Percentiles rank a stretch among this genome's conserved stretches.
Conservation (phyloP, 2,113 vertebrate species). For the Isichthys henryi region DNA sequence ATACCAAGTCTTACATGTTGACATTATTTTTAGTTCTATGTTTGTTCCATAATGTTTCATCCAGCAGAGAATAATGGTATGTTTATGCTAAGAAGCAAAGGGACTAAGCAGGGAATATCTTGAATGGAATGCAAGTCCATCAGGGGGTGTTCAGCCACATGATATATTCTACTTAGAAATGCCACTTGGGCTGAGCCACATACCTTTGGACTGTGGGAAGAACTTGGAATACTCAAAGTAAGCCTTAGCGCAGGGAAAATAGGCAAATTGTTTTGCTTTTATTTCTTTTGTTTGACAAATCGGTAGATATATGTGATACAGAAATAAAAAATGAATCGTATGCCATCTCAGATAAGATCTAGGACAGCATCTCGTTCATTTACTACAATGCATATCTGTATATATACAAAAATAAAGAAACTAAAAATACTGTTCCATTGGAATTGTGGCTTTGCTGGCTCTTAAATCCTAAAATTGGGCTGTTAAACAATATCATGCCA, state of each 20-base stretch:
- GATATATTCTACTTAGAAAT: neutral
- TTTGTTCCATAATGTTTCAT: neutral
- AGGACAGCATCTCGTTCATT: neutral
- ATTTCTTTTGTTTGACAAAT: neutral
- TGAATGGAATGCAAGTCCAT: neutral
- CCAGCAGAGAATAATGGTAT: neutral
- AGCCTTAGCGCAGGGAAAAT: neutral
- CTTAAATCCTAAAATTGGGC: conserved; percentile 3
- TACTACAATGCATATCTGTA: neutral
- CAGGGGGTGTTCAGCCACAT: neutral
- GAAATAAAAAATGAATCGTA: neutral
- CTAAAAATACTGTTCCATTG: neutral
- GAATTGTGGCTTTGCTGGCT: neutral
- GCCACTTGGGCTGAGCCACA: neutral
- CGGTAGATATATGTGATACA: neutral
- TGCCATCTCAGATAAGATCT: neutral
- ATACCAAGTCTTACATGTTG: neutral
- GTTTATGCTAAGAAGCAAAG: neutral
- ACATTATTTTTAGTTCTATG: neutral
- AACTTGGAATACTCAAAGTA: neutral
- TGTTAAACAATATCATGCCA: neutral
- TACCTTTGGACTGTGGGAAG: neutral
- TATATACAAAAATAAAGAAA: neutral
- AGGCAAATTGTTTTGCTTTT: neutral
- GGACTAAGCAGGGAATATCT: neutral